Base-by-base conservation (phyloP, 2,797 vertebrate genomes). In the Anguilla anguilla region DNA sequence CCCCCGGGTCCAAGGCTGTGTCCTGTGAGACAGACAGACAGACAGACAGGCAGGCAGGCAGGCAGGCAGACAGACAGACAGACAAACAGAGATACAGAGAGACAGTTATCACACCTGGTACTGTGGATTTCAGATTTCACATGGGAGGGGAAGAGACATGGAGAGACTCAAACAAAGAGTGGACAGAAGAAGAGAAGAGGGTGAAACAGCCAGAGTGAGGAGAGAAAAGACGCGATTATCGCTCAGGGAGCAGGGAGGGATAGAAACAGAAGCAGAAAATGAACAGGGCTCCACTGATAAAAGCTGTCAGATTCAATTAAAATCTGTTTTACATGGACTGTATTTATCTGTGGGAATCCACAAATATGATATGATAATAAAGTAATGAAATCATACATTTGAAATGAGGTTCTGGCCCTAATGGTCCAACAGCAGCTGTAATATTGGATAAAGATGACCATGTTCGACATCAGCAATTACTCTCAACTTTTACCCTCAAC, bases 1-100 rank as follows among this genome's bases (percentile, higher is more conserved):
- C 98, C 88, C 98, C 99, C 0, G 98, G 99, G 92, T 99, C 98
- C 96, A 99, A 94, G n/a, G 96, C 96, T 61, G 97, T 97, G 94
- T 99, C 98, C 98, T 99, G 92, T 77, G 13, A 86, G 69, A 91
- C 55, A 89, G 31, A 89, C 19, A 15, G 25, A 31, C 82, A 89
- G 86, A 79, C 13, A 64, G 87, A 57, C 25, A 92, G 91, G 93
- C 55, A 55, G 55, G n/a, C n/a, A n/a, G n/a, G n/a, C n/a, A n/a
- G n/a, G n/a, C n/a, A n/a, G n/a, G n/a, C n/a, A 86, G 69, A 91
- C 55, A 89, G 31, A 89, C 19, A 15, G 25, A 31, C 82, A 89
- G 86, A 79, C 13, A 64, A 87, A 57, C 25, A 92, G 91, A 93
- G n/a, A n/a, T n/a, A n/a, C n/a, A 92, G 91, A 93, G 55, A 87